Base-by-base conservation (phyloP, 2,797 vertebrate genomes). In the Paedocypris micromegethes region DNA sequence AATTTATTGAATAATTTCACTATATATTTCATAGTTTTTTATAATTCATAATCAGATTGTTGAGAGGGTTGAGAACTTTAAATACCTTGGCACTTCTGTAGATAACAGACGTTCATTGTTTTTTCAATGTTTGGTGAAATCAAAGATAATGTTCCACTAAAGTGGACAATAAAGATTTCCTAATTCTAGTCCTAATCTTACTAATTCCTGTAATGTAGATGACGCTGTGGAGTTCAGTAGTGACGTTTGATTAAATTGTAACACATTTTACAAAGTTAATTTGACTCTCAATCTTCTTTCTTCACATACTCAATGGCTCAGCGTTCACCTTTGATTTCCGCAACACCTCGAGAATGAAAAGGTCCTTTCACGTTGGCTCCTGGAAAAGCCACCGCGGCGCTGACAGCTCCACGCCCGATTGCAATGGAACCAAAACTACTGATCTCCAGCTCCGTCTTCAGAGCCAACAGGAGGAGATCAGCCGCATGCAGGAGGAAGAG, bases 281-380 rank as follows among this genome's bases (percentile, higher is more conserved):
- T 23, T 23, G 23, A 23, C 23, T 23, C 23, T 23, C 23, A 23
- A 23, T 23, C 23, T 23, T 23, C 23, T 23, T 41, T 62, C 5
- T 70, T 55, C 47, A 64, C 75, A 91, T 88, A 89, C 79, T 90
- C 89, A 74, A 83, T 4, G 89, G 91, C 67, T 92, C 93, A 2
- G 86, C 91, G 0, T 96, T 96, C 80, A 82, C 87, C 2, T 97
- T 96, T 2, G 96, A 97, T 76, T 93, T 95, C 71, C 93, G 92
- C 38, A 85, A 84, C 72, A 74, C 92, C 0, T 78, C 89, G 1
- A 92, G 92, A 73, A 71, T 86, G 2, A 92, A 84, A 72, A 90
- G 82, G 63, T 91, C 91, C 0, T 80, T 88, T 72, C 80, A 95
- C 62, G 82, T 91, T 70, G 86, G 83, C 47, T 76, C 88, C 0